phyloP scores from a whole-genome alignment of 35 echinoderm and acorn worm species.

The Acanthaster planci region DNA sequence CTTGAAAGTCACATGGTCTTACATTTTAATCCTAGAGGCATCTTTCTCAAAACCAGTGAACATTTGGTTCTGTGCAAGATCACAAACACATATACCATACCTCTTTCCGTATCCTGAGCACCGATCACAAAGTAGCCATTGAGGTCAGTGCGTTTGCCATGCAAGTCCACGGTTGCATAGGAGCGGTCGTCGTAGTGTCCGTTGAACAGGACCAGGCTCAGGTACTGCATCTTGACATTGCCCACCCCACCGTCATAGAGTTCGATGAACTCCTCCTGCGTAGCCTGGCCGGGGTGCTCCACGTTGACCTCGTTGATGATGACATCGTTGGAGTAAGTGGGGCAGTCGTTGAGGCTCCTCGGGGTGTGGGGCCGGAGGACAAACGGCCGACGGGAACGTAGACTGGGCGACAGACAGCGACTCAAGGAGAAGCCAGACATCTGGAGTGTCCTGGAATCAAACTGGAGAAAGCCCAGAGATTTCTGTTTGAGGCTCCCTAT shows the following conservation, averaged over 20 bases:
- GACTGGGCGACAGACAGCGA: conserved; percentile 57
- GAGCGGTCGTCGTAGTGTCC: conserved; percentile 52
- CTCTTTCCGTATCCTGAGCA: conserved; percentile 19
- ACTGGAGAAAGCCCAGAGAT: conserved; percentile 32
- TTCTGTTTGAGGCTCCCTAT: neutral
- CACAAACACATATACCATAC: conserved; percentile 19
- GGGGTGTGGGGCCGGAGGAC: conserved; percentile 44
- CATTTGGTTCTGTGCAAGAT: neutral
- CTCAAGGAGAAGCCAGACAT: conserved; percentile 52
- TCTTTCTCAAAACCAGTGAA: neutral
- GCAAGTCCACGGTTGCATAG: conserved; percentile 64
- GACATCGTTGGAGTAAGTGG: conserved; percentile 65
- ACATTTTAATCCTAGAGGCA: too few species aligned
- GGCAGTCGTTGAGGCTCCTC: conserved; percentile 72
- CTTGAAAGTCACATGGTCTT: too few species aligned
- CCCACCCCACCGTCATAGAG: conserved; percentile 76
- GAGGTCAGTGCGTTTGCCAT: conserved; percentile 73
- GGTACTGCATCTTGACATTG: conserved; percentile 42
- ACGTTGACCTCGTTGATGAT: conserved; percentile 95
- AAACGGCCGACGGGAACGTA: conserved; percentile 27
- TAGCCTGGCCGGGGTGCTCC: conserved; percentile 19
- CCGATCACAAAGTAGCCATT: conserved; percentile 75
- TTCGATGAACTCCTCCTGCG: conserved; percentile 76
- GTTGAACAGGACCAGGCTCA: conserved; percentile 81
- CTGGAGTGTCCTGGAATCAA: conserved; percentile 60